A percentile compares a stretch with the other conserved stretches of the same genome.
These are phyloP conservation scores for Bombus soroeensis DNA, from an alignment of 1,140 invertebrate species.

Conservation along the genomic window DNA sequence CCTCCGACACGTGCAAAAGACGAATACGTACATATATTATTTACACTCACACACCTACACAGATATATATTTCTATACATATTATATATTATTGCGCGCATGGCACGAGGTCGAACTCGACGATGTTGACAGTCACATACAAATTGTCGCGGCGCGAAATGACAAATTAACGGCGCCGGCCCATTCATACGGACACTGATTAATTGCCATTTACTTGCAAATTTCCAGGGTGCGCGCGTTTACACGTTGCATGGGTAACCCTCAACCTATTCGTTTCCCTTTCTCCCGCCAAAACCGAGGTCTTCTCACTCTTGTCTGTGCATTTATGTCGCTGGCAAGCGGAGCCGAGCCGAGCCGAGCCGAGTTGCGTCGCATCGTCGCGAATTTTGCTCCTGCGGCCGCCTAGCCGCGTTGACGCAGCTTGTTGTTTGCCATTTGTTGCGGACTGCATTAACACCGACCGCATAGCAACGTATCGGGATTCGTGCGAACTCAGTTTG, in stretches of 20 bases:
- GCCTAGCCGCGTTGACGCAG: constrained; percentile 59
- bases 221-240: constrained; percentile 75
- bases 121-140: constrained; percentile 68
- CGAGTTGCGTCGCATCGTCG: constrained; percentile 10
- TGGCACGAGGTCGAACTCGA: constrained; percentile 48
- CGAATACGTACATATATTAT: background rate
- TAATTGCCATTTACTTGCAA: constrained; percentile 82
- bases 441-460: constrained; percentile 64
- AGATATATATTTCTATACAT: background rate
- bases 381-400: constrained; percentile 34
- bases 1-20: background rate
- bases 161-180: constrained; percentile 75
- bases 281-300: constrained; percentile 5
- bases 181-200: constrained; percentile 79
- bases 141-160: constrained; percentile 77
- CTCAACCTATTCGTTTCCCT: background rate
- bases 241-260: constrained; percentile 67
- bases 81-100: constrained; percentile 32
- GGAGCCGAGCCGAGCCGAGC: too few species aligned
- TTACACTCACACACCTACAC: background rate
- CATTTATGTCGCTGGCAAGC: background rate
- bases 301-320: constrained; percentile 19
- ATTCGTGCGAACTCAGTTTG: background rate
- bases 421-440: constrained; percentile 73
- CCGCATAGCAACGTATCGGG: constrained; percentile 11